Evolutionary conservation across 2,113 vertebrate species (phyloP), one percentile per base, ranked within the genome.

Genomic region (Hipposideros armiger): DNA sequence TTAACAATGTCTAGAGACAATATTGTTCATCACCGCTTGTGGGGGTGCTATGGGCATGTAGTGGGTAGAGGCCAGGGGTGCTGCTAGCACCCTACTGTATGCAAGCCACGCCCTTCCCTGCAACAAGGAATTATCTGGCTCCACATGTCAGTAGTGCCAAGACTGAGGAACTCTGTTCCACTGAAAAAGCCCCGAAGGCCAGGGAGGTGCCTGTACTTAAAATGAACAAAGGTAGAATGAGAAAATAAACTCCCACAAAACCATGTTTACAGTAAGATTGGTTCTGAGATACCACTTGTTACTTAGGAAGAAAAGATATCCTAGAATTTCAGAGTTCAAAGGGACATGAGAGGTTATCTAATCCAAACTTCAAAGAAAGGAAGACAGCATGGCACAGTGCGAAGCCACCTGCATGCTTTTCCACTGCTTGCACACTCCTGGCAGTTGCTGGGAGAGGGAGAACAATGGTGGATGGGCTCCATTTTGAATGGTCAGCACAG

Each of bases 161-260:
- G 24, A 76, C 1, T 62, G 11, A 93, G 24, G n/a, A 58, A 7
- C 24, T 69, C 60, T n/a, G 11, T 28, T 56, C 16, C 47, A 50
- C 0, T 30, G 40, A 24, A 14, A 74, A 67, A 54, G 3, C 10
- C 64, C 24, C 47, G 20, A 62, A 30, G 6, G 36, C 14, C 54
- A 64, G 78, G 11, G 45, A 77, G 17, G 24, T 36, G 1, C 11
- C 15, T 11, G 13, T 22, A 58, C 22, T 76, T 42, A 82, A 62
- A 85, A 80, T 54, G 2, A 83, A 60, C 32, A 83, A 60, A 80
- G 32, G 60, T 50, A 78, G 62, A 84, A n/a, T 28, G 66, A 50
- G 64, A 84, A 96, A 91, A 93, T 36, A 56, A 42, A 95, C 70
- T 40, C 30, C 58, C 60, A 58, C 10, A 54, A 73, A 72, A 80